Percentiles rank a stretch among this genome's conserved stretches.
Conservation (phyloP, 2,113 vertebrate genomes). For the Elephas maximus region DNA sequence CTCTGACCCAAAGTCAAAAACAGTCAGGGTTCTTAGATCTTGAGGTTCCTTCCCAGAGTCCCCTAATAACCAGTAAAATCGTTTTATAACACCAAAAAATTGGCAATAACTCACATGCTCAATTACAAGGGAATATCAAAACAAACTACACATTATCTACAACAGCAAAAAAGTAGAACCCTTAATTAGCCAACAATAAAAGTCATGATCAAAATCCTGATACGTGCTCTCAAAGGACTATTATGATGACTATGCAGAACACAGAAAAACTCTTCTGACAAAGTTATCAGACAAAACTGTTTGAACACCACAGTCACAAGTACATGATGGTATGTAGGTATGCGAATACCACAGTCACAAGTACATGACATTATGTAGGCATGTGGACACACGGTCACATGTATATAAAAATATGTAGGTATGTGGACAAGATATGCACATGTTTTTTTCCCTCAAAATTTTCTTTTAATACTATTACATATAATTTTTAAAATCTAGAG, state of each 20-base stretch:
- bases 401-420: background rate
- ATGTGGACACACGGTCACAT: background rate
- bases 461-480: conserved; percentile 1
- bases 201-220: conserved; percentile 17
- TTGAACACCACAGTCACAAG: background rate
- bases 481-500: conserved; percentile 23
- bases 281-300: conserved; percentile 38
- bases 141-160: conserved; percentile 8
- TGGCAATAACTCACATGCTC: background rate
- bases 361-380: background rate
- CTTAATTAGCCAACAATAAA: conserved; percentile 16
- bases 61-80: background rate
- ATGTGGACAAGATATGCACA: background rate
- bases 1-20: conserved; percentile 24
- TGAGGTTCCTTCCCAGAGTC: background rate
- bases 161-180: conserved; percentile 40
- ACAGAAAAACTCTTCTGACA: background rate
- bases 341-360: background rate
- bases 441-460: background rate
- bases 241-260: background rate
- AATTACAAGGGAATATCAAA: conserved; percentile 15
- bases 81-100: background rate
- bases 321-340: background rate
- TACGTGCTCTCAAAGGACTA: background rate
- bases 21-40: background rate